These are phyloP conservation scores for Melanostigma gelatinosum DNA, from an alignment of 2,113 vertebrate genomes.

Conservation along the genomic window DNA sequence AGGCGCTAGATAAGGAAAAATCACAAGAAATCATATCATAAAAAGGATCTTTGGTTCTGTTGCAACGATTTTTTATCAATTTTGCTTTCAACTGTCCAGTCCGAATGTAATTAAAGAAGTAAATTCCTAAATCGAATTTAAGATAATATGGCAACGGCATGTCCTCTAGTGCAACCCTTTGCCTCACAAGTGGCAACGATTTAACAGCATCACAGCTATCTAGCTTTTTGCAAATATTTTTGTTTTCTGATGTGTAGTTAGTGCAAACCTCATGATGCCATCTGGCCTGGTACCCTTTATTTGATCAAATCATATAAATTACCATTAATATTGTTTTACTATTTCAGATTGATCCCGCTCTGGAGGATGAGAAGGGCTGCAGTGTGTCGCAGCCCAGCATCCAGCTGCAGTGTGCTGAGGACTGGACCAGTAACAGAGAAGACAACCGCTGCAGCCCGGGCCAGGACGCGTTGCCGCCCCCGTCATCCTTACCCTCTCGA, in stretches of 20 bases:
- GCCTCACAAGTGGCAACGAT: neutral
- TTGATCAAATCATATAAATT: neutral
- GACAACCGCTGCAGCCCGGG: slow-evolving; percentile 64
- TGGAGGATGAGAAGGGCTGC: slow-evolving; percentile 72
- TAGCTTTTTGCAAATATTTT: neutral
- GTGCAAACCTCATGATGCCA: neutral
- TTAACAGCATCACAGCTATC: neutral
- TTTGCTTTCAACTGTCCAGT: neutral
- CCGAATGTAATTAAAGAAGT: neutral
- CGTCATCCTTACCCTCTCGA: slow-evolving; percentile 57
- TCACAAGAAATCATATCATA: neutral
- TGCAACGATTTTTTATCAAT: neutral
- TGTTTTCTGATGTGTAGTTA: neutral
- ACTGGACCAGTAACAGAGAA: slow-evolving; percentile 71
- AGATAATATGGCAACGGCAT: no score
- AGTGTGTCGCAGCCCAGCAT: slow-evolving; percentile 72
- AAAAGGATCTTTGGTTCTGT: neutral
- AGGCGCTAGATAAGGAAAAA: neutral
- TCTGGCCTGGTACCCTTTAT: neutral
- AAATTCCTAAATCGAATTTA: neutral
- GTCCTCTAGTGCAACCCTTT: neutral
- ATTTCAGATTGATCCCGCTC: slow-evolving; percentile 70
- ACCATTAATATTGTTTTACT: neutral
- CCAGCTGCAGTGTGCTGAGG: slow-evolving; percentile 76
- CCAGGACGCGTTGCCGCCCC: slow-evolving; percentile 71